A percentile compares a stretch with the other conserved stretches of the same genome.
Evolutionary conservation across 2,113 vertebrate genomes (phyloP).

Genomic region (Oxyruncus cristatus): DNA sequence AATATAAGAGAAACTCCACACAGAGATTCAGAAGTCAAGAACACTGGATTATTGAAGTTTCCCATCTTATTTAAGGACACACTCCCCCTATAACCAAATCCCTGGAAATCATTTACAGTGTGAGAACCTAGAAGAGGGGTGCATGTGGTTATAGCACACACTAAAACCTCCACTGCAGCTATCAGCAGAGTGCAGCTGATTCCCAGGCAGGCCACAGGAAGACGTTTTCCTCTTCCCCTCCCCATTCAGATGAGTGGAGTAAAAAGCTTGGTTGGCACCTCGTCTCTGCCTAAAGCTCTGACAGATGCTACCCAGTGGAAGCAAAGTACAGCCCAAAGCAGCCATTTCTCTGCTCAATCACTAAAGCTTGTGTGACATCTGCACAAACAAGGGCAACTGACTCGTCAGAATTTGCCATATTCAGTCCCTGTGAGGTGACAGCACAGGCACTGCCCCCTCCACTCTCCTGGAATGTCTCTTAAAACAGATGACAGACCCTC

Average conservation of each 20-base stretch:
- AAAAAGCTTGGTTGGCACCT: not conserved
- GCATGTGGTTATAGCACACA: not conserved
- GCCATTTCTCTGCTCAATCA: not conserved
- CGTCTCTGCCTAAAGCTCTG: not conserved
- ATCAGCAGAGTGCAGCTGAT: not conserved
- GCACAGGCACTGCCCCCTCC: not conserved
- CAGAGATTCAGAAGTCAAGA: not conserved
- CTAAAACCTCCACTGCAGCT: not conserved
- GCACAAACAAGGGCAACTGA: not conserved
- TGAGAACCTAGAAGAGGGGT: not conserved
- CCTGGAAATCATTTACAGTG: not conserved
- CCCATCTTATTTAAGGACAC: not conserved
- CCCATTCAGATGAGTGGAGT: not conserved
- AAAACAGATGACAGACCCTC: not conserved
- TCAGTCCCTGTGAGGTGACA: not conserved
- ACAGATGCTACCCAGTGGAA: not conserved
- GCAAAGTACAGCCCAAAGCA: not conserved
- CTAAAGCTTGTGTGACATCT: not conserved
- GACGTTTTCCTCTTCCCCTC: not conserved
- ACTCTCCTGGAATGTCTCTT: not conserved
- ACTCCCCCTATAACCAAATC: not conserved
- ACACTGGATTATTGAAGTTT: not conserved
- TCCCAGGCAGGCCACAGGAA: not conserved
- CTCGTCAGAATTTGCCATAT: not conserved
- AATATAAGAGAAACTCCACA: not conserved